Evolutionary conservation across 2,888 invertebrate species (phyloP).

Genomic region (Ochropleura leucogaster): DNA sequence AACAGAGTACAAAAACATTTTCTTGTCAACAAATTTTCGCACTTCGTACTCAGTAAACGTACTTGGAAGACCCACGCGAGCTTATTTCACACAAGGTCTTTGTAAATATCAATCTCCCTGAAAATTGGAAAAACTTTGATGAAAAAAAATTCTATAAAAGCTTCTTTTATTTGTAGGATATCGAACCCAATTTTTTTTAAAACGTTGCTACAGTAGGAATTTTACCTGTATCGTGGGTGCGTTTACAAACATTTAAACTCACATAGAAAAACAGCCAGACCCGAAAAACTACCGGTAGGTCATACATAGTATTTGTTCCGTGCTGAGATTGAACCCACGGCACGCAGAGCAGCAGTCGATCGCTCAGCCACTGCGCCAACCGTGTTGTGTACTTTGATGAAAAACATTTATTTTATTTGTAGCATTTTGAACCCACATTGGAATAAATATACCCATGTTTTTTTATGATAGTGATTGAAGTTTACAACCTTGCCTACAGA

Average conservation of each 20-base stretch:
- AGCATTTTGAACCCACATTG: constrained; percentile 4
- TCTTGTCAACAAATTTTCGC: constrained; percentile 29
- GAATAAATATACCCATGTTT: background rate
- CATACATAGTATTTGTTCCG: too few relatives aligned
- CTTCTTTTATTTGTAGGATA: background rate
- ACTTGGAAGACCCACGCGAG: constrained; percentile 12
- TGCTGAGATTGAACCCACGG: too few relatives aligned
- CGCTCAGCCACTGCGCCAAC: too few relatives aligned
- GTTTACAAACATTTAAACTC: too few relatives aligned
- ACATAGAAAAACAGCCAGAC: too few relatives aligned
- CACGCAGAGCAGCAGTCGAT: too few relatives aligned
- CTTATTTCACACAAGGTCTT: constrained; percentile 41
- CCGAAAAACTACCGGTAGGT: too few relatives aligned
- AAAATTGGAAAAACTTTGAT: constrained; percentile 19
- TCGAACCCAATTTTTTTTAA: too few relatives aligned
- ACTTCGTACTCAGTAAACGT: constrained; percentile 15
- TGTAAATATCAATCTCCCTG: constrained; percentile 45
- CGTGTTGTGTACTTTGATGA: background rate
- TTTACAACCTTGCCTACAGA: too few relatives aligned
- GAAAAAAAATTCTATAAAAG: constrained; percentile 20
- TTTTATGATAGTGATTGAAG: constrained; percentile 14
- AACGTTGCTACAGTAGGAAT: too few relatives aligned
- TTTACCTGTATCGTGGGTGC: too few relatives aligned
- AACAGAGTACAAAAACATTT: constrained; percentile 23
- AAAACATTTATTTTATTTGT: constrained; percentile 23